Conservation (phyloP, 2,113 vertebrate genomes). For the Syngnathus floridae region DNA sequence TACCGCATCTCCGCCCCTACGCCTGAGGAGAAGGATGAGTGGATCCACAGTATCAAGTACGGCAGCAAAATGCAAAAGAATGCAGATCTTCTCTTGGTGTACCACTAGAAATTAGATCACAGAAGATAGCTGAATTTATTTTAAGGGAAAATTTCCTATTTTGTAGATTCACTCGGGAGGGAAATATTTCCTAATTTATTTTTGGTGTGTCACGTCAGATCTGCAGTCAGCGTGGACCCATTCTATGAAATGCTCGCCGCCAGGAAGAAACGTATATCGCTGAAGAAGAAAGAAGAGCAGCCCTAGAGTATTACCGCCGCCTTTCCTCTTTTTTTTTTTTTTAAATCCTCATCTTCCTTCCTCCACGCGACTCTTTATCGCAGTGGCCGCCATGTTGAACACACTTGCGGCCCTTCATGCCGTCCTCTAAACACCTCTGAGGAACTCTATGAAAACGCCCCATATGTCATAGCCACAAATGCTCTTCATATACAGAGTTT, state of each 20-base stretch:
- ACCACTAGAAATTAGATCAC: no score
- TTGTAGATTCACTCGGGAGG: no score
- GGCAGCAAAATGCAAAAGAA: neutral
- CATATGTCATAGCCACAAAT: neutral
- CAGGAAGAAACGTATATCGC: constrained; percentile 88
- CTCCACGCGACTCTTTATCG: neutral
- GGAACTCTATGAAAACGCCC: neutral
- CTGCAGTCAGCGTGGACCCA: constrained; percentile 87
- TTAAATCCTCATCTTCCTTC: constrained; percentile 17
- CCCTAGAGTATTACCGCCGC: constrained; percentile 47
- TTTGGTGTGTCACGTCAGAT: constrained; percentile 58
- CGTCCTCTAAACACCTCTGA: neutral
- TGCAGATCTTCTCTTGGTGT: no score
- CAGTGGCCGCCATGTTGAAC: no score
- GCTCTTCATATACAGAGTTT: neutral
- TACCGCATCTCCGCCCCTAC: constrained; percentile 91
- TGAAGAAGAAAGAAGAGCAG: constrained; percentile 89
- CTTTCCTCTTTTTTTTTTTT: neutral
- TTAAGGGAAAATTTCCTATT: no score
- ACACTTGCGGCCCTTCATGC: neutral
- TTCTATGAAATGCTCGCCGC: constrained; percentile 95
- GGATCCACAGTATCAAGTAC: constrained; percentile 93
- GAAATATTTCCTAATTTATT: neutral
- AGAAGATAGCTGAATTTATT: no score
- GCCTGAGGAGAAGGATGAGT: constrained; percentile 88